A percentile compares a stretch with the other conserved stretches of the same genome.
phyloP scores from a whole-genome alignment of 2,113 vertebrate species.

The Malurus elegans region DNA sequence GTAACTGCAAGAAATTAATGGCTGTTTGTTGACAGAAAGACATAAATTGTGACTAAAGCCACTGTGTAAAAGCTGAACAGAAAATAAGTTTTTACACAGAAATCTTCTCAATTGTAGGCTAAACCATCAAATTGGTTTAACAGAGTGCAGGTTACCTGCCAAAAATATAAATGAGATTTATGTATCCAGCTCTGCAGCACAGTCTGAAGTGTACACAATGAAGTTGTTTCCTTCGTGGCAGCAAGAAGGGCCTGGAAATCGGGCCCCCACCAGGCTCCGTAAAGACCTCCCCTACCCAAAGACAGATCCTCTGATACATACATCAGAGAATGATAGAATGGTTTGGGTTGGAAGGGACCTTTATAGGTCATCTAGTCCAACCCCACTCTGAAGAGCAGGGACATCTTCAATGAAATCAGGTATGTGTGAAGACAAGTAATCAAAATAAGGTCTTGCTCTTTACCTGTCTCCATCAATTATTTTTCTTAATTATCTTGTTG shows the following conservation, averaged over 20 bases:
- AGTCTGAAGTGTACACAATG: not conserved
- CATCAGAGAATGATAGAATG: not conserved
- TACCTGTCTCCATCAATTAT: not conserved
- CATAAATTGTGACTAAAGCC: not conserved
- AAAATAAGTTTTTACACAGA: conserved; percentile 59
- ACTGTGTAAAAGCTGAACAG: not conserved
- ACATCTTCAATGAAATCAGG: not conserved
- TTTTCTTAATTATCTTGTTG: not conserved
- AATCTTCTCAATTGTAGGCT: conserved; percentile 5
- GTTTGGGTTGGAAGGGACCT: not conserved
- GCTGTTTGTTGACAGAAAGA: conserved; percentile 46
- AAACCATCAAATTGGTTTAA: conserved; percentile 60
- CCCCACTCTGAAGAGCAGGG: not conserved
- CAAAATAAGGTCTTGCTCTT: not conserved
- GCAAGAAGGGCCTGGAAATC: not conserved
- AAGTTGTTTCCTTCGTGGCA: not conserved
- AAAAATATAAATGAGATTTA: conserved; percentile 50
- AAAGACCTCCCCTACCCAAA: not conserved
- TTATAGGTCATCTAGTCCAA: not conserved
- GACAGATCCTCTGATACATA: not conserved
- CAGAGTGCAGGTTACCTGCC: not conserved
- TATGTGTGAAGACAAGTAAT: not conserved
- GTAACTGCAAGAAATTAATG: conserved; percentile 62
- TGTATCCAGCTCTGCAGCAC: not conserved
- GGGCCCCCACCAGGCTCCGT: not conserved